Evolutionary conservation across 1,140 invertebrate genomes (phyloP).

Genomic region (Physella acuta): DNA sequence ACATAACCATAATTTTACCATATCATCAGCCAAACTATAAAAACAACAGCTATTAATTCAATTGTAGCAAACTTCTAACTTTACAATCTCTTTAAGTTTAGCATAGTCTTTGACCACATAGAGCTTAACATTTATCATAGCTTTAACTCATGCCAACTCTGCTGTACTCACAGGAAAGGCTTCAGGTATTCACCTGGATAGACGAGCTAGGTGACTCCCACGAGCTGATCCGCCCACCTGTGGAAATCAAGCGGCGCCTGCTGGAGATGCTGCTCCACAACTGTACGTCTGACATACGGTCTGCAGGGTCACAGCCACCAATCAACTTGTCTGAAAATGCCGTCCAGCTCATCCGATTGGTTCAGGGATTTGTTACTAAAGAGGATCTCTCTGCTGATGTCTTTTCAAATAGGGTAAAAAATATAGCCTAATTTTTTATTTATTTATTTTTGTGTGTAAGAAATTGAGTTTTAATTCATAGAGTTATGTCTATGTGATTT

Average conservation of each 20-base stretch:
- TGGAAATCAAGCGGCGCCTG: conserved; percentile 66
- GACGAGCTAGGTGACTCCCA: conserved; percentile 67
- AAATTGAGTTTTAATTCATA: no score
- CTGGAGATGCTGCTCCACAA: conserved; percentile 68
- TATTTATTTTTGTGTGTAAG: not conserved
- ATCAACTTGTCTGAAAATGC: conserved; percentile 62
- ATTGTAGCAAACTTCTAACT: no score
- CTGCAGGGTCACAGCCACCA: conserved; percentile 58
- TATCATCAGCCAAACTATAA: no score
- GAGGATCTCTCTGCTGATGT: conserved; percentile 63
- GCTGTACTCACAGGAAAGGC: conserved; percentile 66
- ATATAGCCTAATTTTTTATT: not conserved
- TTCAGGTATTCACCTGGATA: conserved; percentile 68
- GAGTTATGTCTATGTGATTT: no score
- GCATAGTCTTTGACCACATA: no score
- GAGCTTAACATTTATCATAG: no score
- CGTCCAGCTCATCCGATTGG: conserved; percentile 65
- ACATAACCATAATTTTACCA: no score
- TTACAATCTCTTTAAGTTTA: no score
- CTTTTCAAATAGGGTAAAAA: conserved; percentile 54
- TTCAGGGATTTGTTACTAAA: conserved; percentile 66
- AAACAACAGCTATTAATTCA: no score
- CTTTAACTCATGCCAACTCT: no score
- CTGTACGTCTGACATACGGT: conserved; percentile 65
- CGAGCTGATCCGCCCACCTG: conserved; percentile 65